Evolutionary conservation across 1,140 invertebrate genomes (phyloP), one percentile per base, ranked within the genome.

Genomic region (Drosophila nasuta): DNA sequence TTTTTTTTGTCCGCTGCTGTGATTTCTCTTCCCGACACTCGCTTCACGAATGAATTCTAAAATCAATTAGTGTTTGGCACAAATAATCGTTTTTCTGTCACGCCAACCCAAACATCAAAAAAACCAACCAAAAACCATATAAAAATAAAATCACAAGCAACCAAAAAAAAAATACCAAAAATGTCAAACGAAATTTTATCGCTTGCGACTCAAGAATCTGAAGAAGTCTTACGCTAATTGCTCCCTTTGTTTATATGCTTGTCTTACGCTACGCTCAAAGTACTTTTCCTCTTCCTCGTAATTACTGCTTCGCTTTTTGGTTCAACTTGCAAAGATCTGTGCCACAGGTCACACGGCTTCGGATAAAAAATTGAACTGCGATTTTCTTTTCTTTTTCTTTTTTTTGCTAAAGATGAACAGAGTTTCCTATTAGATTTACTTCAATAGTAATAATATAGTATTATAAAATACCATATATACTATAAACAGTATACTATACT

Each of bases 51-150:
- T 89, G 85, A 90, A 89, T 89, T 89, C 85, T 85, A 89, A 89
- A 89, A 89, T 89, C 85, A 89, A 89, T 89, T 89, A 89, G 82
- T 78, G 78, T 89, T 89, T 89, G 85, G 85, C 85, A 89, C 85
- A 85, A 85, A 80, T 79, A 81, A 90, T 89, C 81, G 86, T 85
- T 89, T 89, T 90, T 89, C 85, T 89, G 85, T 89, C 85, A 86
- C 78, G 72, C 78, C 48, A 68, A 75, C 62, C 70, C 48, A 79
- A 85, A 65, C 82, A 79, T 86, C 79, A 85, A 89, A 90, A 65
- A 72, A 60, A 68, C 65, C 30, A 30, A 46, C 45, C 43, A 41
- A 15, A 68, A 25, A 57, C 10, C n/a, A 64, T 49, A 64, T 25
- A 66, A 33, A 46, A 33, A 62, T 51, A 54, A 20, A 43, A 38